Evolutionary conservation across 37 sponge, comb jelly and placozoan species (phyloP), one percentile per base, ranked within the genome.

Genomic region (Mnemiopsis leidyi): DNA sequence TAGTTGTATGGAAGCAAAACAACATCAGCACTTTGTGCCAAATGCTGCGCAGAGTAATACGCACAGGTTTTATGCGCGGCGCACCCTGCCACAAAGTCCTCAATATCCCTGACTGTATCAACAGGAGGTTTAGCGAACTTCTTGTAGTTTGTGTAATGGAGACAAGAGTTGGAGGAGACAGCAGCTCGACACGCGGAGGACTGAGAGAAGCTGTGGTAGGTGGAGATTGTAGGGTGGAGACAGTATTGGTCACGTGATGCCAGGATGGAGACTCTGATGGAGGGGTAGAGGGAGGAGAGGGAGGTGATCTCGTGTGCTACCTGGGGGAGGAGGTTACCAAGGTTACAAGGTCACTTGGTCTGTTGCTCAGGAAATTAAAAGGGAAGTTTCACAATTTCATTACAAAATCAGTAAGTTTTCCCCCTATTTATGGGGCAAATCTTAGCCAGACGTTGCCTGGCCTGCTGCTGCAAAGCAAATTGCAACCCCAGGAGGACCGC

Each of bases 1-100:
- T 85, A 85, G 48, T 85, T 85, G 61, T 85, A 85, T 28, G 90
- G 90, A 16, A 85, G 36, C 28, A 85, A 29, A 13, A 85, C 90
- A 9, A 85, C 29, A 85, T 85, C 90, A 39, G 61, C 61, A 25
- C 61, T 39, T 13, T 23, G 61, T 28, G 90, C 90, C 2, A 40
- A 18, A 7, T 39, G 24, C 30, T 40, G 40, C 25, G 90, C 90
- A 7, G 90, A 36, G 90, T 85, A 85, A 29, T 85, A 85, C 40
- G 90, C 61, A 85, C 90, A 85, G 7, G 79, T 77, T 18, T 32
- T 32, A 36, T 77, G 79, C 21, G 32, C 79, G 35, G 79, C 79
- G 36, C 79, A 77, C 79, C 32, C 79, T 36, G 79, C 79, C 36
- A 77, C 79, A 32, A 77, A 77, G 33, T 77, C 79, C 79, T 77